Evolutionary conservation across 1,140 invertebrate genomes (phyloP), one percentile per base, ranked within the genome.

Genomic region (Tetramorium simillimum): DNA sequence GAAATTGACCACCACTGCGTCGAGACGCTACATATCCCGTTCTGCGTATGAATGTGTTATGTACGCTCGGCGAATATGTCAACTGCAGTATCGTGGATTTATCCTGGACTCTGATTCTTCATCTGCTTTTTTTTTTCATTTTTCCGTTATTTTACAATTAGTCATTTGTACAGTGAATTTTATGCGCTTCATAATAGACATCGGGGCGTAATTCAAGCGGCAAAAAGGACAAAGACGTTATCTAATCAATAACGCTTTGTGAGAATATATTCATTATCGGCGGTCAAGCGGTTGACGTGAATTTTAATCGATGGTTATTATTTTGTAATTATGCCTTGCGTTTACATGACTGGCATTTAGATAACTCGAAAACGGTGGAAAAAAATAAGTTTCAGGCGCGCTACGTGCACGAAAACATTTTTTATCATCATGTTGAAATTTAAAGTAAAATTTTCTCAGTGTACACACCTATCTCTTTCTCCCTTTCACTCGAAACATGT

Each of bases 21-120:
- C 87, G 91, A 93, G 91, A 93, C 89, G 92, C 91, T 92, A 92
- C 91, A 91, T 93, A 93, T 92, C 91, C 92, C 86, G 90, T 92
- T 93, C 89, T 91, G 90, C 89, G 92, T 92, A 94, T 93, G 92
- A 94, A 94, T 94, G 94, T 92, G 93, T 94, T 94, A 94, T 93
- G 88, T 92, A 90, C 92, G 92, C 92, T 89, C 80, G 91, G 88
- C 89, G 92, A 94, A 93, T 93, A 93, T 93, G 94, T 94, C 94
- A 94, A 94, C 92, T 94, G 92, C 93, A 93, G 92, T 92, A 93
- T 94, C 90, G 86, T 89, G 89, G 65, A 88, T 93, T 93, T 91
- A 92, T 92, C 88, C 91, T 85, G 86, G 49, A 16, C 67, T 88
- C 88, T 46, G 46, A 43, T 67, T 88, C 88, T 53, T n/a, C 78